Conservation (phyloP, 1,140 invertebrate genomes). For the Melanaphis sacchari region DNA sequence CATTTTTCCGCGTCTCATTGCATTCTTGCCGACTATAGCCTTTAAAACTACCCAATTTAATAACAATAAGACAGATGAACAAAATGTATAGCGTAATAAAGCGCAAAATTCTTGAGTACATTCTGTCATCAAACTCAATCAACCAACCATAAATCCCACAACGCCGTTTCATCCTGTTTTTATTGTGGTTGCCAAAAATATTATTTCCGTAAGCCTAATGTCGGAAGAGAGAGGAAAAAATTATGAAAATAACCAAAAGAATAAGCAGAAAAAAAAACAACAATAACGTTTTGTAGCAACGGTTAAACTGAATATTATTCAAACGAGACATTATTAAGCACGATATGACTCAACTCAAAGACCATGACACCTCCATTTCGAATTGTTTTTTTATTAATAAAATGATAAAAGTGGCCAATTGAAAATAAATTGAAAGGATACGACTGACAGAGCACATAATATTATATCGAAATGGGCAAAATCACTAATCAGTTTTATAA, state of each 20-base stretch:
- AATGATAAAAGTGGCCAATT: background rate
- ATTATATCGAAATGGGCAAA: too few species aligned
- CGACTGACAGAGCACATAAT: too few species aligned
- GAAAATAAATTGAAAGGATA: background rate
- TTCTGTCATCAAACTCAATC: slow-evolving; percentile 17
- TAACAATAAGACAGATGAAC: slow-evolving; percentile 26
- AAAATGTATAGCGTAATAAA: slow-evolving; percentile 36
- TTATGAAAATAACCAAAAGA: background rate
- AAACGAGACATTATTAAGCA: background rate
- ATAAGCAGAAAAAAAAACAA: background rate
- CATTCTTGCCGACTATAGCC: background rate
- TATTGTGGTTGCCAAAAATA: background rate
- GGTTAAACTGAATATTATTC: background rate
- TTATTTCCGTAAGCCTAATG: background rate
- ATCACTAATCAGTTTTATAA: too few species aligned
- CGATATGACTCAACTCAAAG: background rate
- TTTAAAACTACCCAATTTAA: slow-evolving; percentile 33
- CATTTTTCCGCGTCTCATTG: background rate
- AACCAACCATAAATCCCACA: slow-evolving; percentile 11
- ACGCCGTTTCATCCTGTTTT: background rate
- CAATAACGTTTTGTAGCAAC: background rate
- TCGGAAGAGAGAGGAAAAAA: background rate
- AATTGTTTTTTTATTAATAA: background rate
- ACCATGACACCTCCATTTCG: background rate
- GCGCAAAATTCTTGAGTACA: background rate